Percentiles rank a stretch among this genome's conserved stretches.
Conservation (phyloP, 1,140 invertebrate genomes). For the Akabosia matsudoensis region DNA sequence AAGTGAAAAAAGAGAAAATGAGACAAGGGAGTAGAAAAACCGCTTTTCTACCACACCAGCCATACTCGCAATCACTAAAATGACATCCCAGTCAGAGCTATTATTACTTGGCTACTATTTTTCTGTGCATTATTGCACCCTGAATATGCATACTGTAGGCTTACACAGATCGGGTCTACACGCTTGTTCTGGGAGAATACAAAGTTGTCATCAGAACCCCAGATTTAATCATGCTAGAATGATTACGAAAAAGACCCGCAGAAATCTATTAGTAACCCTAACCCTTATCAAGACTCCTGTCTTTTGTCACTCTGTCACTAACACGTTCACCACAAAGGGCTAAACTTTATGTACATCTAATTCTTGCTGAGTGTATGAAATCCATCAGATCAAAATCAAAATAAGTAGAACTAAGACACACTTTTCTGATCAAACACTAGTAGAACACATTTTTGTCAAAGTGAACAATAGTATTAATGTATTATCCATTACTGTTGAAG, state of each 20-base stretch:
- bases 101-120: neutral
- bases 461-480: conserved; percentile 12
- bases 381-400: neutral
- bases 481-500: conserved; percentile 8
- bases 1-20: neutral
- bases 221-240: neutral
- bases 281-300: neutral
- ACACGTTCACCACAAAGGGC: neutral
- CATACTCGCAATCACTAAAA: neutral
- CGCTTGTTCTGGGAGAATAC: neutral
- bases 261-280: neutral
- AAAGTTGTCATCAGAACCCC: neutral
- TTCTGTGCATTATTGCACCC: conserved; percentile 6
- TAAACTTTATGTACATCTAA: too few species aligned
- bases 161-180: too few species aligned
- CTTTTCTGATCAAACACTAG: neutral
- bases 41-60: neutral
- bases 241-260: conserved; percentile 1
- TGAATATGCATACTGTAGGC: too few species aligned
- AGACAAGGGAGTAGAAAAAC: neutral
- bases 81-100: neutral
- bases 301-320: neutral
- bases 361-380: too few species aligned
- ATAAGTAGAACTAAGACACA: neutral
- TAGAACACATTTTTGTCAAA: neutral